Base-by-base conservation (phyloP, 2,888 invertebrate genomes). In the Tholera decimalis region DNA sequence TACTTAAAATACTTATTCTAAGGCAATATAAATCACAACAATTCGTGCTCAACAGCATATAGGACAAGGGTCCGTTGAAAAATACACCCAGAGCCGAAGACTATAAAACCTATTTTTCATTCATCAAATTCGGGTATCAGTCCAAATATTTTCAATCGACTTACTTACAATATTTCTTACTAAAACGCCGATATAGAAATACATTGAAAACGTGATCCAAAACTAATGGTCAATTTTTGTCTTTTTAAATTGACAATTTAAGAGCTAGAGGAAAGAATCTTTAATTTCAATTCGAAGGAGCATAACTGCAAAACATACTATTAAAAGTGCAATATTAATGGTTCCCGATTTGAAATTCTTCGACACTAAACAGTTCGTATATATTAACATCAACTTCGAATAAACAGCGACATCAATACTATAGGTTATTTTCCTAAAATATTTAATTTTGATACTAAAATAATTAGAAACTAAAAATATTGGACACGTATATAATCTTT, bases 11-110 rank as follows among this genome's bases (percentile, higher is more conserved):
- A 64, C 62, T 69, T 64, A 62, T 24, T 51, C 53, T 67, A 79
- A 82, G 64, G 66, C 82, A 63, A 66, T 66, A 62, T 6, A 56
- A 80, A 58, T 81, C 78, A 78, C 78, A 78, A 78, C 66, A 9
- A 50, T 59, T 56, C 20, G 46, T 79, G 70, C 70, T 54, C 33
- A 56, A 61, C 39, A 54, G 53, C 73, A 41, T 54, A 46, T 28
- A 65, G 20, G 24, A 78, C 53, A 30, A 57, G 20, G 46, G 44
- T 51, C 24, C 49, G 46, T 66, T 53, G 43, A 57, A 66, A 57
- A 56, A 57, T 30, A 54, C 46, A 60, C 41, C 18, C 49, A 57
- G 37, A 66, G 56, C 30, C 59, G 43, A 65, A 37, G 44, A 20
- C 18, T 30, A 56, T 43, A 56, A 50, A 28, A 63, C 44, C 39